Percentiles rank a stretch among this genome's conserved stretches.
These are phyloP conservation scores for Halocaridina rubra DNA, from an alignment of 2,888 invertebrate species.

Conservation along the genomic window DNA sequence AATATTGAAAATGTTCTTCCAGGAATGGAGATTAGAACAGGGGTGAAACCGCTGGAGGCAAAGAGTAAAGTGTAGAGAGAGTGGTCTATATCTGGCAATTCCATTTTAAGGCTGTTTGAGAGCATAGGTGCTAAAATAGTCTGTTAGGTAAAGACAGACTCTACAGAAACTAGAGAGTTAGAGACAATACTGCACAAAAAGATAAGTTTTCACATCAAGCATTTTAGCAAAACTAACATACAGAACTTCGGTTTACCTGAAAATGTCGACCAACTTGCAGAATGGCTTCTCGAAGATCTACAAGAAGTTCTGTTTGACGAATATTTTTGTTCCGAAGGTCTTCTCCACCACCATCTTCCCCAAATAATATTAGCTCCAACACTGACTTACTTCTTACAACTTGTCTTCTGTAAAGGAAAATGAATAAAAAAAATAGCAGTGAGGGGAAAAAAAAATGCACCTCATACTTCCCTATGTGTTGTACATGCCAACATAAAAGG, in stretches of 20 bases:
- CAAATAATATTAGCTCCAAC: constrained; percentile 45
- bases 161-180: no score
- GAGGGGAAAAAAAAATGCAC: no score
- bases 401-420: constrained; percentile 23
- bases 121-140: no score
- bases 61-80: no score
- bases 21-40: no score
- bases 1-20: no score
- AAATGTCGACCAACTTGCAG: constrained; percentile 94
- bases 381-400: constrained; percentile 49
- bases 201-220: neutral
- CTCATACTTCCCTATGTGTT: no score
- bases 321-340: constrained; percentile 95
- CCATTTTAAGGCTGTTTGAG: no score
- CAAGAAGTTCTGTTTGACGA: constrained; percentile 96
- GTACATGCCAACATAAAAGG: no score
- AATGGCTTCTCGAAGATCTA: constrained; percentile 96
- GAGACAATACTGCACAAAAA: neutral
- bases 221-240: neutral
- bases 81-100: no score
- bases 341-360: constrained; percentile 79
- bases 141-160: no score
- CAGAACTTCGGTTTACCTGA: constrained; percentile 85
- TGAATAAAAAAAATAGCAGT: neutral
- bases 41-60: no score